Base-by-base conservation (phyloP, 2,113 vertebrate species). In the Chloroceryle aenea region DNA sequence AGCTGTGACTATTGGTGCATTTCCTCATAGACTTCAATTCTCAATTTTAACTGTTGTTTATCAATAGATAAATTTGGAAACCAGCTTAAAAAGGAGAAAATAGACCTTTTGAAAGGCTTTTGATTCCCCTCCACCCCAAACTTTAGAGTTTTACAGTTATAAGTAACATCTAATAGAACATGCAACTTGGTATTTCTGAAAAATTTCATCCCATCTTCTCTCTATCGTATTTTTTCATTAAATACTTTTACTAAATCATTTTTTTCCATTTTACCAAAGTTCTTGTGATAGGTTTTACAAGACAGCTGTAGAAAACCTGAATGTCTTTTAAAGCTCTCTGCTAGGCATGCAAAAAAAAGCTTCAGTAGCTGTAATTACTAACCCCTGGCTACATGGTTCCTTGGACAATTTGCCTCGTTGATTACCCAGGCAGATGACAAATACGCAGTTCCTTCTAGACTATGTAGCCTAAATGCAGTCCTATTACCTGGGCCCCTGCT, bases 71-170 rank as follows among this genome's bases (percentile, higher is more conserved):
- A 14, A 73, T 36, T 48, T 73, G 40, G 36, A 76, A 86, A 73
- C 0, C 0, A 30, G 4, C n/a, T 12, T 45, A 86, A 34, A 32
- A 45, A 42, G 1, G 2, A 50, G 34, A 58, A 50, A 3, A 0
- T 4, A 7, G 32, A n/a, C 4, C 36, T 71, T 87, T 76, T 68
- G 7, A 69, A 52, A 69, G 7, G 2, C 5, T 10, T 53, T 62
- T 48, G n/a, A 47, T 21, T 19, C 4, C 2, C 6, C 15, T 10
- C 20, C 45, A 45, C 18, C 32, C 29, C 15, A 81, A 77, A 82
- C 53, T 32, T 29, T 22, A 36, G 14, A 20, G 16, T 68, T 73
- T 23, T 58, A 40, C 11, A 27, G 5, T 59, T 67, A 55, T n/a
- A 7, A 85, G 8, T 34, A 83, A 83, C 4, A 36, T 36, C 21